Percentiles rank a stretch among this genome's conserved stretches.
Conservation (phyloP, 2,797 vertebrate genomes). For the Chanos chanos region DNA sequence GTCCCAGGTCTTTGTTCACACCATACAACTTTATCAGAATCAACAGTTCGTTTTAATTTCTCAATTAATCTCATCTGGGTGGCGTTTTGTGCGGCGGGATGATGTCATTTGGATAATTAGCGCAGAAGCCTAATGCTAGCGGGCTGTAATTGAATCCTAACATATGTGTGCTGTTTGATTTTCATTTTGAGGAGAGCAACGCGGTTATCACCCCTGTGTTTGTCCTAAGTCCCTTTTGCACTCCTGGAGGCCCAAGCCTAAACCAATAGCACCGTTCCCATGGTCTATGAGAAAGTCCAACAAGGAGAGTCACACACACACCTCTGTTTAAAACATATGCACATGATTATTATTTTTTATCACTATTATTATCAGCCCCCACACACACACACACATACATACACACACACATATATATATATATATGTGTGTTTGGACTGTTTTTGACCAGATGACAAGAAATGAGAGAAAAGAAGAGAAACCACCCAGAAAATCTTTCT, state of each 20-base stretch:
- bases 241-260: conserved; percentile 64
- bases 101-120: conserved; percentile 47
- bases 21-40: conserved; percentile 34
- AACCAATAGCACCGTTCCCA: conserved; percentile 66
- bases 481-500: too few relatives aligned
- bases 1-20: conserved; percentile 15
- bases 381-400: not conserved
- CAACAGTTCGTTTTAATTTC: conserved; percentile 41
- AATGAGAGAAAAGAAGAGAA: too few relatives aligned
- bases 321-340: not conserved
- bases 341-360: conserved; percentile 4
- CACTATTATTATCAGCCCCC: not conserved
- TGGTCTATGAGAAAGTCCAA: conserved; percentile 33
- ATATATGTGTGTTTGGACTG: too few relatives aligned
- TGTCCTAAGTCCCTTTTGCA: conserved; percentile 58
- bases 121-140: conserved; percentile 12
- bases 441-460: too few relatives aligned
- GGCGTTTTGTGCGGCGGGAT: conserved; percentile 8
- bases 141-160: conserved; percentile 71
- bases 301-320: conserved; percentile 8
- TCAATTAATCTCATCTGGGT: conserved; percentile 43
- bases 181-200: conserved; percentile 60
- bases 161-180: conserved; percentile 67
- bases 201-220: conserved; percentile 62
- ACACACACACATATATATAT: not conserved